Evolutionary conservation across 2,888 invertebrate genomes (phyloP), one percentile per base, ranked within the genome.

Genomic region (Drosophila nr. medialis): DNA sequence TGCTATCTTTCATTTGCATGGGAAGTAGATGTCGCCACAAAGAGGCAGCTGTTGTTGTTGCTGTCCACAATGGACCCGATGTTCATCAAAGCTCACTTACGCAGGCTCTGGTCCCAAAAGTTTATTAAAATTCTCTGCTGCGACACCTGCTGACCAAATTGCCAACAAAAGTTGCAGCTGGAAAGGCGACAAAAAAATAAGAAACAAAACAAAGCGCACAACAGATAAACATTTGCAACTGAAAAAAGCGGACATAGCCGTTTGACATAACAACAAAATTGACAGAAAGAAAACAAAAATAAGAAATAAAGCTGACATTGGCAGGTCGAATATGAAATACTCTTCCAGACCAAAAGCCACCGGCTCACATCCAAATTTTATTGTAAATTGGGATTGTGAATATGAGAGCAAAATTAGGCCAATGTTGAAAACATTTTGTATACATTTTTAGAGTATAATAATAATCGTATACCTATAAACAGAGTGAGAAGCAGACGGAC

Each of bases 121-220:
- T 70, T 70, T 75, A 75, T 75, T 75, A 75, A 64, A 63, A 50
- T 50, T 42, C 34, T 54, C 34, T 51, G 30, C 27, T 40, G 64
- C 62, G 51, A 55, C 75, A 75, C 75, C 75, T 75, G 76, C 49
- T 64, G 62, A 64, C 59, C 61, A 59, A 76, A 76, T 70, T 76
- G 71, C 70, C 71, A 76, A 75, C 71, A 75, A 70, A 75, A 76
- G 50, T 74, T 74, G 64, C 74, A 60, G 48, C 40, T 76, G 53
- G 76, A 63, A 75, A 58, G 77, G 77, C 77, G 77, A 53, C 61
- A 60, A 64, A 64, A 66, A 72, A n/a, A 21, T 0, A 24, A 24
- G 2, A 64, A 64, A 66, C 65, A 21, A 29, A 24, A 32, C 18
- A 24, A 64, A 53, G 18, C 62, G n/a, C 42, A 64, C 18, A 74